Evolutionary conservation across 2,113 vertebrate genomes (phyloP).

Genomic region (Camelus dromedarius): DNA sequence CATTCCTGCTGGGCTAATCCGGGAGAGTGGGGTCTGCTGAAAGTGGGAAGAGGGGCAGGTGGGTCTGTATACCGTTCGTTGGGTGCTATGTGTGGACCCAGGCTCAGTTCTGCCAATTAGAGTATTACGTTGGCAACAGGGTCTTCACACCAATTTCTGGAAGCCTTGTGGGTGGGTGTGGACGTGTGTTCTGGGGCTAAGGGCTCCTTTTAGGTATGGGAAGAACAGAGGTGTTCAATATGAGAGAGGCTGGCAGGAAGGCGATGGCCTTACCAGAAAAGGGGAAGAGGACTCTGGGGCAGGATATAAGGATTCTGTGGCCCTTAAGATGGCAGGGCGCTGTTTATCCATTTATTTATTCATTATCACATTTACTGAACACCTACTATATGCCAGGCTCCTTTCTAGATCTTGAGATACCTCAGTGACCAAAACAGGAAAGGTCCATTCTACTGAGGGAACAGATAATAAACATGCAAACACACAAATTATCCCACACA

Average conservation of each 20-base stretch:
- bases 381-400: not conserved
- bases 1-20: not conserved
- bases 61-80: not conserved
- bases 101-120: not conserved
- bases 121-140: not conserved
- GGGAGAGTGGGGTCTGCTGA: not conserved
- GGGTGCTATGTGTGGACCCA: not conserved
- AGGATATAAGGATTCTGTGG: not conserved
- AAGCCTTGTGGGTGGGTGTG: constrained; percentile 26
- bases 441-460: not conserved
- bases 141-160: constrained; percentile 12
- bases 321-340: not conserved
- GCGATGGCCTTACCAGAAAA: not conserved
- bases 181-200: not conserved
- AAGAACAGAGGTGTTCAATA: not conserved
- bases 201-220: not conserved
- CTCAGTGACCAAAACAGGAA: constrained; percentile 16
- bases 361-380: not conserved
- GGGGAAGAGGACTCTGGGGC: not conserved
- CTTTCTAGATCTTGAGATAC: not conserved
- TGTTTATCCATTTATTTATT: constrained; percentile 14
- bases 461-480: not conserved
- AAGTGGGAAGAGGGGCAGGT: not conserved
- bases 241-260: not conserved
- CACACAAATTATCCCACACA: not conserved